A percentile compares a stretch with the other conserved stretches of the same genome.
These are phyloP conservation scores for Hydrozoanthus gracilis DNA, from an alignment of 92 coral and sea anemone species.

Conservation along the genomic window DNA sequence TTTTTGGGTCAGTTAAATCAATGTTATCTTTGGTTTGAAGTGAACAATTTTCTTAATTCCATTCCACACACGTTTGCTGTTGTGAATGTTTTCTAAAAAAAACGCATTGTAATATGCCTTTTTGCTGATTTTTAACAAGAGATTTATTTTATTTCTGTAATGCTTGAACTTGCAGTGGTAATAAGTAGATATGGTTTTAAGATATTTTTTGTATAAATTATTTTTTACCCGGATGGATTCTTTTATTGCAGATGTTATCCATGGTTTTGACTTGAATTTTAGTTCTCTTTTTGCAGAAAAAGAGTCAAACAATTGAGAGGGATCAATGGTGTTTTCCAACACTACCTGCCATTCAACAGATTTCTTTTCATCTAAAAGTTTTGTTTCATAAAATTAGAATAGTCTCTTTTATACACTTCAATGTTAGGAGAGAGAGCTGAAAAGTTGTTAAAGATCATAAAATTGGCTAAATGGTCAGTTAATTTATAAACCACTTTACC, in stretches of 20 bases:
- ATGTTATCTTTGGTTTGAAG: conserved; percentile 44
- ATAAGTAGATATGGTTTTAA: conserved; percentile 59
- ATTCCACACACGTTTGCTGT: conserved; percentile 68
- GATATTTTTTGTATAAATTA: conserved; percentile 38
- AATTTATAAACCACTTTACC: conserved; percentile 59
- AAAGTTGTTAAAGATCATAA: conserved; percentile 59
- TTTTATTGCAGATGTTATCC: conserved; percentile 57
- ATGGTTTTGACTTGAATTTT: conserved; percentile 57
- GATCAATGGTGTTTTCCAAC: conserved; percentile 32
- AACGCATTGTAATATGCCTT: conserved; percentile 55
- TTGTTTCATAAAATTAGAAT: conserved; percentile 50
- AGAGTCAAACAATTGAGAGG: conserved; percentile 56
- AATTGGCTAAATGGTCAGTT: too few relatives aligned
- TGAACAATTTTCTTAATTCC: conserved; percentile 66
- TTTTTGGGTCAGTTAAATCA: conserved; percentile 48
- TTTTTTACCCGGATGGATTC: conserved; percentile 59
- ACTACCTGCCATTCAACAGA: conserved; percentile 42
- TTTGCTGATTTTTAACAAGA: conserved; percentile 53
- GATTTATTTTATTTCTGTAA: conserved; percentile 66
- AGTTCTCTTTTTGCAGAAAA: conserved; percentile 56
- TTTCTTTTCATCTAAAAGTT: conserved; percentile 41
- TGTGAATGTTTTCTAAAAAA: conserved; percentile 23
- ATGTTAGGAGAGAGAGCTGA: conserved; percentile 47
- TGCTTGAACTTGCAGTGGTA: conserved; percentile 58
- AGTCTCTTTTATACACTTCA: conserved; percentile 50